Conservation (phyloP, 2,888 invertebrate genomes). For the Argyra leucocephala region DNA sequence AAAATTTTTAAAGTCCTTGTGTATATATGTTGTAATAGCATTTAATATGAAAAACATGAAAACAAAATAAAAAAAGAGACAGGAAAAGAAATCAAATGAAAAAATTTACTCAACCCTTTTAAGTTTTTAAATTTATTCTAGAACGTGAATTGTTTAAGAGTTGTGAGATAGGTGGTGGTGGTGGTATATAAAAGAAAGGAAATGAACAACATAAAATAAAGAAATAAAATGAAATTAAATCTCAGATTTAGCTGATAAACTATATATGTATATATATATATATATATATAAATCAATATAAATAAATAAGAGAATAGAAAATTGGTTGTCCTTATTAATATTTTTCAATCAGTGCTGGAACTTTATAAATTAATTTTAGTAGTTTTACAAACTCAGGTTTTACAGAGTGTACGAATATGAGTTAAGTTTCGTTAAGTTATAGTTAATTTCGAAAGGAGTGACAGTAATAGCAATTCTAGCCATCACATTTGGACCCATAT, state of each 20-base stretch:
- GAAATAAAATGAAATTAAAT: neutral
- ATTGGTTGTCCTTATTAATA: too few relatives aligned
- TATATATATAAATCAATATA: too few relatives aligned
- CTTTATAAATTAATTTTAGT: too few relatives aligned
- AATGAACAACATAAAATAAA: neutral
- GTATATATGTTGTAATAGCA: neutral
- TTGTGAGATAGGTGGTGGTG: neutral
- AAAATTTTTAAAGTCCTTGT: neutral
- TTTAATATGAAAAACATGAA: neutral
- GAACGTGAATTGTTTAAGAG: neutral
- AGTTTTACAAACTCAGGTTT: too few relatives aligned
- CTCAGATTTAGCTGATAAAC: neutral
- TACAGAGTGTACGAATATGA: too few relatives aligned
- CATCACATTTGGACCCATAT: too few relatives aligned
- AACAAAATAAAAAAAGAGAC: neutral
- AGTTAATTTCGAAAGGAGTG: too few relatives aligned
- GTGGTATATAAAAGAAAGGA: neutral
- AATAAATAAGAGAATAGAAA: too few relatives aligned
- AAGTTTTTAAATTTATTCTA: neutral
- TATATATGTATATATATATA: neutral
- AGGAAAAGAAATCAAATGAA: neutral
- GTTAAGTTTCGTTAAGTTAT: too few relatives aligned
- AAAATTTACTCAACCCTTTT: neutral
- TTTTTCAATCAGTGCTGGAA: too few relatives aligned
- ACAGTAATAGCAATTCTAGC: too few relatives aligned